Conservation (phyloP, 2,113 vertebrate species). For the Gobiocypris rarus region DNA sequence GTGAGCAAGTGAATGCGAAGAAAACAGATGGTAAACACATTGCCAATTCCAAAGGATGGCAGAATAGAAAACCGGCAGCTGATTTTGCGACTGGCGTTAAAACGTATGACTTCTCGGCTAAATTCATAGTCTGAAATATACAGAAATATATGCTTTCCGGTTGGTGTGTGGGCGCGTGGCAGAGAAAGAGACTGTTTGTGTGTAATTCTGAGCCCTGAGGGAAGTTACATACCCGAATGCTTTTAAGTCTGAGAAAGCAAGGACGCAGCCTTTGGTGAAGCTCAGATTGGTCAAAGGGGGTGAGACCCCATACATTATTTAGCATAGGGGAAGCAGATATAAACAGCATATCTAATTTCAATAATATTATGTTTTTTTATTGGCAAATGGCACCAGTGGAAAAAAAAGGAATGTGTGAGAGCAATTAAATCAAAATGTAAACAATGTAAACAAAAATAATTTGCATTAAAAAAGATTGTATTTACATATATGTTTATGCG, state of each 20-base stretch:
- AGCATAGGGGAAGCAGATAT: background rate
- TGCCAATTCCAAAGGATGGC: background rate
- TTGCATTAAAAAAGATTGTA: too few relatives aligned
- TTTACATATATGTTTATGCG: too few relatives aligned
- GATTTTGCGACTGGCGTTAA: background rate
- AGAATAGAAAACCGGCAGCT: background rate
- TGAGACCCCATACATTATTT: conserved; percentile 42
- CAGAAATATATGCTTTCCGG: conserved; percentile 15
- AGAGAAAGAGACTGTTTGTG: background rate
- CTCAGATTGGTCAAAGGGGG: conserved; percentile 37
- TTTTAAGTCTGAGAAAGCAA: conserved; percentile 36
- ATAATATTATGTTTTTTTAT: background rate
- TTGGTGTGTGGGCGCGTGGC: background rate
- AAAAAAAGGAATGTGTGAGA: background rate
- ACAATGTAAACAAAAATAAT: too few relatives aligned
- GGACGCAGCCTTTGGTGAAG: conserved; percentile 22
- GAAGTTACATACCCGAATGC: conserved; percentile 29
- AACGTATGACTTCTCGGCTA: background rate
- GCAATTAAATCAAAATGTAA: too few relatives aligned
- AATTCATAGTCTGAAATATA: conserved; percentile 1
- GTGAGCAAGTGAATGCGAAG: background rate
- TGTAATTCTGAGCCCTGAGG: conserved; percentile 2
- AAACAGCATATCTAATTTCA: background rate
- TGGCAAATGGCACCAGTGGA: background rate
- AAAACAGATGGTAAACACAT: conserved; percentile 30